phyloP scores from a whole-genome alignment of 2,797 vertebrate genomes.

The Cheirogaleus major region DNA sequence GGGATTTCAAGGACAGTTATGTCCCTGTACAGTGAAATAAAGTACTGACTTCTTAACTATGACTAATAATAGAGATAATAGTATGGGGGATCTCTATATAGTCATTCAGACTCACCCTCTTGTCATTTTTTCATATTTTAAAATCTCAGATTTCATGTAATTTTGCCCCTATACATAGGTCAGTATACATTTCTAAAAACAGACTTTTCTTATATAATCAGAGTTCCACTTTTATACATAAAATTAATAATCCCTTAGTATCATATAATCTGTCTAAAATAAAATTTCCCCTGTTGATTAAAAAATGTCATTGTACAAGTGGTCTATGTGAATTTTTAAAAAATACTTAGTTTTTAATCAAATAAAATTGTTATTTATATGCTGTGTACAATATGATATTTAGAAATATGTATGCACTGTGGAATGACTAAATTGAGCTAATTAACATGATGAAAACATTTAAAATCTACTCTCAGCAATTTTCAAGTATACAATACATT shows the following conservation, averaged over 20 bases:
- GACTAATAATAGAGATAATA: neutral
- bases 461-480: neutral
- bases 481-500: neutral
- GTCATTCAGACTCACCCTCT: neutral
- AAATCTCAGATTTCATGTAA: neutral
- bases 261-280: neutral
- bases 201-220: neutral
- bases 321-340: neutral
- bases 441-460: neutral
- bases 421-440: neutral
- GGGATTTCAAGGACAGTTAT: neutral
- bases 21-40: neutral
- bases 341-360: neutral
- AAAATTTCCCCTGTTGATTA: neutral
- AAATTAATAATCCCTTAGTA: neutral
- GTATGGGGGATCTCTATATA: neutral
- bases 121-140: neutral
- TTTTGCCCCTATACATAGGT: neutral
- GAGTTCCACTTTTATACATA: neutral
- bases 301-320: neutral
- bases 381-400: neutral
- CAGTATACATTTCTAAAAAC: neutral
- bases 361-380: neutral
- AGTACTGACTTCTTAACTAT: neutral
- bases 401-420: neutral